These are phyloP conservation scores for Mirza zaza DNA, from an alignment of 2,113 vertebrate species.

Conservation along the genomic window DNA sequence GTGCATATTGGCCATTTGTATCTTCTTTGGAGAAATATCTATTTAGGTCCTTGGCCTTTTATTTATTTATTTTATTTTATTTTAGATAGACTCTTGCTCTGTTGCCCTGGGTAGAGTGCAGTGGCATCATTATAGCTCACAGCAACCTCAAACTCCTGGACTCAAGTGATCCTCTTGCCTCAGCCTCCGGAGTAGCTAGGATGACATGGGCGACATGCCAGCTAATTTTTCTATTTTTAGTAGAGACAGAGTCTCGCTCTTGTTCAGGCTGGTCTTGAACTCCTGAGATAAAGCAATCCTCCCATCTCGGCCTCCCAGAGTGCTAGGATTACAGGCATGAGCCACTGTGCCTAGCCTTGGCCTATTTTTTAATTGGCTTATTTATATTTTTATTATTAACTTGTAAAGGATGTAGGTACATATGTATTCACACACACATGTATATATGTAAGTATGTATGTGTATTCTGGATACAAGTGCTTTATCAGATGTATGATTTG, in stretches of 20 bases:
- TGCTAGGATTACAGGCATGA: not conserved
- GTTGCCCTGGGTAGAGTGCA: too few species aligned
- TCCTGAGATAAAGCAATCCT: not conserved
- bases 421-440: not conserved
- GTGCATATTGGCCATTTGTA: not conserved
- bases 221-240: not conserved
- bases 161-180: too few species aligned
- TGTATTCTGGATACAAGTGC: not conserved
- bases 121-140: too few species aligned
- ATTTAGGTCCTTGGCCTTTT: not conserved
- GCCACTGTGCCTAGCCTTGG: not conserved
- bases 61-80: too few species aligned
- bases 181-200: too few species aligned
- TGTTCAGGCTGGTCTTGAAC: not conserved
- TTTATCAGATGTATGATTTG: not conserved
- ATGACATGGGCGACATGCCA: too few species aligned
- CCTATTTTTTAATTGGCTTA: not conserved
- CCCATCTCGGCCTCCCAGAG: not conserved
- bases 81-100: too few species aligned
- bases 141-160: too few species aligned
- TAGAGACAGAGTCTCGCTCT: not conserved
- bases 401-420: not conserved
- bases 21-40: not conserved
- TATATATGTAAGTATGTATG: not conserved
- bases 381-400: not conserved